A percentile compares a stretch with the other conserved stretches of the same genome.
Evolutionary conservation across 1,140 invertebrate genomes (phyloP).

Genomic region (Antheraea mylitta): DNA sequence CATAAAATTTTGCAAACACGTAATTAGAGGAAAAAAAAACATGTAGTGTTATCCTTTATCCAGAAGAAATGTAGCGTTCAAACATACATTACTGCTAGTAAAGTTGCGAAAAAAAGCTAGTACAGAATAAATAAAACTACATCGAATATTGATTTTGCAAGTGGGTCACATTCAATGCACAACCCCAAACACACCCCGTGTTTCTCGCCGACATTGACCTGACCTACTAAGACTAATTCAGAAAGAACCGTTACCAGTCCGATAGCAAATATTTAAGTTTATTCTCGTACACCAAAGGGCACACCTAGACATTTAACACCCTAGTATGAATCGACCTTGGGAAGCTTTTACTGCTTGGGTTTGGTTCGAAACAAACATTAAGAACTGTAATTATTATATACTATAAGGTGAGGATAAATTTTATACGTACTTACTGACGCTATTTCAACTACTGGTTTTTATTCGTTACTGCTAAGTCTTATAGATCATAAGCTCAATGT

Average conservation of each 20-base stretch:
- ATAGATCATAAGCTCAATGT: no score
- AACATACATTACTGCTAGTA: no score
- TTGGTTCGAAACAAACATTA: background rate
- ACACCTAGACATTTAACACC: slow-evolving; percentile 47
- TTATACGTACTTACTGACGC: no score
- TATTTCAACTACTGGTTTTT: no score
- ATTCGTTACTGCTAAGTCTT: no score
- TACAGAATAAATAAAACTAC: background rate
- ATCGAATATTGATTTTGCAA: background rate
- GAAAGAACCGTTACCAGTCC: slow-evolving; percentile 16
- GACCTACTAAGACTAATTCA: slow-evolving; percentile 32
- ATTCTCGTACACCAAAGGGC: slow-evolving; percentile 21
- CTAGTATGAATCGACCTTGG: slow-evolving; percentile 27
- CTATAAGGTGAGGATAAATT: background rate
- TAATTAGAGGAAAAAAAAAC: no score
- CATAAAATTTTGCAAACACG: no score
- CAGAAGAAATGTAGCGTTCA: no score
- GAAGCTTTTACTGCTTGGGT: slow-evolving; percentile 25
- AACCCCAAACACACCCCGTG: background rate
- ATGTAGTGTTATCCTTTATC: no score
- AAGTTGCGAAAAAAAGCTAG: no score
- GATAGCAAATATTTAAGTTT: background rate
- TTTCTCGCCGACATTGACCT: slow-evolving; percentile 35
- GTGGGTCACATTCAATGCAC: background rate
- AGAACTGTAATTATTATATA: background rate